These are phyloP conservation scores for Zaprionus gabonicus DNA, from an alignment of 1,140 invertebrate genomes.

Conservation along the genomic window DNA sequence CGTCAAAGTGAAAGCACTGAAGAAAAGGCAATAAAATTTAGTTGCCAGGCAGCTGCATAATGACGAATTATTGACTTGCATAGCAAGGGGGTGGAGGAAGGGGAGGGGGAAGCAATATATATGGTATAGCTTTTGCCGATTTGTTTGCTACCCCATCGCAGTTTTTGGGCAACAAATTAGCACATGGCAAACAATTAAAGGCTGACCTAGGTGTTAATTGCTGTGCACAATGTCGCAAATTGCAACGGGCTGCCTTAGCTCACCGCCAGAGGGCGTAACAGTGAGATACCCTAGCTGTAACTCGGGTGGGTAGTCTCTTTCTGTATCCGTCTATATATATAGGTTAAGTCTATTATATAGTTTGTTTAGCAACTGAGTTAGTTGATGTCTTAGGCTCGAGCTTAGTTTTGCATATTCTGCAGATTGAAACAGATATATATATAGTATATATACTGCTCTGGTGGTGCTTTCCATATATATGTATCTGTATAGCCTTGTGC, in stretches of 20 bases:
- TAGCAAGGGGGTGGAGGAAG: too few species aligned
- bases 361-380: neutral
- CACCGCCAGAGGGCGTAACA: neutral
- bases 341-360: too few species aligned
- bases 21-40: neutral
- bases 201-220: constrained; percentile 60
- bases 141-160: neutral
- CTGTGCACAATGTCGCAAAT: constrained; percentile 40
- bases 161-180: constrained; percentile 59
- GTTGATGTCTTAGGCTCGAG: too few species aligned
- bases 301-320: neutral
- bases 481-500: neutral
- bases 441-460: too few species aligned
- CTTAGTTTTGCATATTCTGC: too few species aligned
- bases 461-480: neutral
- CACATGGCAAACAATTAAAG: constrained; percentile 31
- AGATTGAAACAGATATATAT: too few species aligned
- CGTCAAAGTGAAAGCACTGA: constrained; percentile 11
- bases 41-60: neutral
- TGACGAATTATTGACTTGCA: neutral
- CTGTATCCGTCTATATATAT: neutral
- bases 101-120: neutral
- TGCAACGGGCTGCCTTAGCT: constrained; percentile 30
- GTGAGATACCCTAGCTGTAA: neutral
- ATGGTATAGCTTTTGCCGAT: neutral